A percentile compares a stretch with the other conserved stretches of the same genome.
Conservation (phyloP, 2,888 invertebrate genomes). For the Reticulitermes lucifugus region DNA sequence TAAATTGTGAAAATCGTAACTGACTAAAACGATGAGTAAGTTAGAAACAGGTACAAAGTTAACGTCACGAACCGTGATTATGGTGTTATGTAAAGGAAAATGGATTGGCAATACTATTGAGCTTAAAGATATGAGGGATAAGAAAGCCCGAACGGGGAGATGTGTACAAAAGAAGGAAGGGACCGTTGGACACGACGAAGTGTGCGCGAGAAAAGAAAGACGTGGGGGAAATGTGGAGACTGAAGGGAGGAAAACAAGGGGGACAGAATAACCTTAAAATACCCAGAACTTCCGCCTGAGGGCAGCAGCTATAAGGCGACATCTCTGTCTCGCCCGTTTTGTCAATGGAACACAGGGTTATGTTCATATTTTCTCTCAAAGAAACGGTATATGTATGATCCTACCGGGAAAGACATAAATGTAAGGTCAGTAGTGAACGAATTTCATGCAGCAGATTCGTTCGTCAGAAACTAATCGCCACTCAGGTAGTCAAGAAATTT, state of each 20-base stretch:
- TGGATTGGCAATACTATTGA: not conserved
- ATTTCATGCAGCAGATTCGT: too few species aligned
- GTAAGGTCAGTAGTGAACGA: too few species aligned
- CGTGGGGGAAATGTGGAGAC: slow-evolving; percentile 25
- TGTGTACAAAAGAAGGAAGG: slow-evolving; percentile 15
- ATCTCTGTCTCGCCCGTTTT: not conserved
- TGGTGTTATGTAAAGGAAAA: not conserved
- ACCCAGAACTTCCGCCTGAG: slow-evolving; percentile 26
- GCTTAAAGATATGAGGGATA: not conserved
- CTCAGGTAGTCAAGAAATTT: too few species aligned
- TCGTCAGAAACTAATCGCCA: too few species aligned
- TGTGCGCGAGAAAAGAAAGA: slow-evolving; percentile 39
- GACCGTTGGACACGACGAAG: slow-evolving; percentile 27
- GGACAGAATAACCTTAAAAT: not conserved
- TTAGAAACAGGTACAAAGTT: not conserved
- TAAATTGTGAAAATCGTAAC: not conserved
- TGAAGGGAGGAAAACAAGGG: slow-evolving; percentile 21
- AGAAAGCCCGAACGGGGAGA: not conserved
- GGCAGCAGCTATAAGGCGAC: slow-evolving; percentile 43
- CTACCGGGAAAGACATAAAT: too few species aligned
- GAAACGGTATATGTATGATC: too few species aligned
- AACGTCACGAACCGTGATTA: not conserved
- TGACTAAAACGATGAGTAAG: too few species aligned
- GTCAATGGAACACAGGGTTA: not conserved
- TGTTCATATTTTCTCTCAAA: not conserved